Conservation (phyloP, 2,888 invertebrate species). For the Exocentrus adspersus region DNA sequence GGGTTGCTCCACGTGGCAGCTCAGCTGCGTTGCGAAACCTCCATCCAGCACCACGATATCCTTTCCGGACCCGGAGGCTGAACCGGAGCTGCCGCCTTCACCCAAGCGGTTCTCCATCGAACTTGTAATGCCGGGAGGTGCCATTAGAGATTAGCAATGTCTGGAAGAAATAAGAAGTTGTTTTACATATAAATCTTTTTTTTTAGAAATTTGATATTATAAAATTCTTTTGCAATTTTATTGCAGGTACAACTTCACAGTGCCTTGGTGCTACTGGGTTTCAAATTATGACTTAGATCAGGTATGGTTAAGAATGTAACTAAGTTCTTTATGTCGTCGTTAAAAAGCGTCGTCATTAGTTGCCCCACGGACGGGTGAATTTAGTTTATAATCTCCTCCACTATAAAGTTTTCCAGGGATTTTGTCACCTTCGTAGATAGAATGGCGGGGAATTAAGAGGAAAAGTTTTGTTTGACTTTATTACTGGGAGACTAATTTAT, state of each 20-base stretch:
- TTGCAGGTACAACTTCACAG: too few species aligned
- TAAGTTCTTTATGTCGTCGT: background rate
- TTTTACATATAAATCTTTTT: too few species aligned
- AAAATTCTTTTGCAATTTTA: too few species aligned
- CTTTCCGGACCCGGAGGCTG: constrained; percentile 22
- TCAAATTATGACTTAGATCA: too few species aligned
- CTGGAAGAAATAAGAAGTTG: background rate
- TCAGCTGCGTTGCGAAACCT: constrained; percentile 85
- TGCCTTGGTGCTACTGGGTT: too few species aligned
- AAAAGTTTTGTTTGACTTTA: constrained; percentile 24
- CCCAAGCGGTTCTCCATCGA: constrained; percentile 41
- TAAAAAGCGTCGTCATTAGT: constrained; percentile 11
- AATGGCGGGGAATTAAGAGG: constrained; percentile 15
- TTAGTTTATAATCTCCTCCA: constrained; percentile 20
- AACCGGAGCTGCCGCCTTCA: background rate
- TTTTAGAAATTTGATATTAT: too few species aligned
- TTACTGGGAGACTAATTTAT: constrained; percentile 20
- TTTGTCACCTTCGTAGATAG: constrained; percentile 24
- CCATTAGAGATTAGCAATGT: constrained; percentile 43
- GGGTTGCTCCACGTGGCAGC: constrained; percentile 76
- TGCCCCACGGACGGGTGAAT: background rate
- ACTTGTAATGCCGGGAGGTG: constrained; percentile 53
- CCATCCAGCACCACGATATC: constrained; percentile 70
- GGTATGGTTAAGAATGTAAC: too few species aligned
- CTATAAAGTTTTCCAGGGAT: constrained; percentile 18